Conservation (phyloP, 92 coral and sea anemone genomes). For the Epizoanthus rinbou region DNA sequence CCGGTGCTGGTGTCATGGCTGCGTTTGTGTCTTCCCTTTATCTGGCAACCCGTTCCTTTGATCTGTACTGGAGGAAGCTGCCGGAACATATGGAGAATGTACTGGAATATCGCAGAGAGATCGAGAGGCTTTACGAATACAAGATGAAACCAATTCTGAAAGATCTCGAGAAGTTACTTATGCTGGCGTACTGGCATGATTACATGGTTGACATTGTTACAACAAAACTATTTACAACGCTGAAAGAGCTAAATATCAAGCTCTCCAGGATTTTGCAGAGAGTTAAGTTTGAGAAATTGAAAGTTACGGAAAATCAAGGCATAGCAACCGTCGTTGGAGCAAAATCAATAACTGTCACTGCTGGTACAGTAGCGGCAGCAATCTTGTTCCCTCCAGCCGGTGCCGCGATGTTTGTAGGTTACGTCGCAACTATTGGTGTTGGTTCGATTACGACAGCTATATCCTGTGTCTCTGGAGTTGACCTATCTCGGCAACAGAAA, state of each 20-base stretch:
- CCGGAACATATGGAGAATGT: slow-evolving; percentile 4
- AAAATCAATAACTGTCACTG: not conserved
- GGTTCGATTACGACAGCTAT: not conserved
- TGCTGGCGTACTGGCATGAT: not conserved
- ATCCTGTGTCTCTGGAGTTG: not conserved
- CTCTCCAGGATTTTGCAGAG: not conserved
- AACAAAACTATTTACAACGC: not conserved
- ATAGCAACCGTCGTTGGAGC: not conserved
- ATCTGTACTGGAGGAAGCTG: not conserved
- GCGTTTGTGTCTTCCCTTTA: slow-evolving; percentile 17
- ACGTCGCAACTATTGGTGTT: not conserved
- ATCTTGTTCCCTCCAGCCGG: not conserved
- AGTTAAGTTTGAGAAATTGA: not conserved
- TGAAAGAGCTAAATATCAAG: not conserved
- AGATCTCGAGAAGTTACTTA: not conserved
- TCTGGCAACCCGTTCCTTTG: slow-evolving; percentile 10
- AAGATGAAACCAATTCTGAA: slow-evolving; percentile 5
- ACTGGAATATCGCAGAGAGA: slow-evolving; percentile 9
- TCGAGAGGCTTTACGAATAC: slow-evolving; percentile 19
- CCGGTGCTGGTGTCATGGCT: not conserved
- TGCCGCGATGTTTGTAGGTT: not conserved
- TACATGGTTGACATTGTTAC: not conserved
- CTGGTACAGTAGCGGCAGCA: not conserved
- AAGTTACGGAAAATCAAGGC: not conserved
- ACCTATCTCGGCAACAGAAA: not conserved